These are phyloP conservation scores for Carlito syrichta DNA, from an alignment of 2,113 vertebrate genomes.

Conservation along the genomic window DNA sequence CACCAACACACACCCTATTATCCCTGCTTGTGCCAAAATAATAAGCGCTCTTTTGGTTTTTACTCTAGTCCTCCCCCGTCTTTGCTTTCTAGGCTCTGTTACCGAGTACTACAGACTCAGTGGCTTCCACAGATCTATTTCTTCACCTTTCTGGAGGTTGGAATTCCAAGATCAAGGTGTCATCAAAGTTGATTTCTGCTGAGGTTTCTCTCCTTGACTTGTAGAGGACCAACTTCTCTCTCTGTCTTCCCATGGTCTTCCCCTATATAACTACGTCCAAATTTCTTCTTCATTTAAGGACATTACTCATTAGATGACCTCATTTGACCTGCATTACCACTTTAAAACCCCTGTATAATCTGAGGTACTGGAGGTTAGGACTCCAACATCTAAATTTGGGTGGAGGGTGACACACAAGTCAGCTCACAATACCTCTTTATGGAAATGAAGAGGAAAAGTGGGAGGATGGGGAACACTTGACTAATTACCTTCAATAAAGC, in stretches of 20 bases:
- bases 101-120: not conserved
- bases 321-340: not conserved
- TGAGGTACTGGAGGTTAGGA: not conserved
- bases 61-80: not conserved
- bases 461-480: not conserved
- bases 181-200: not conserved
- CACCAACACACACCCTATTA: not conserved
- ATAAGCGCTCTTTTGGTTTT: not conserved
- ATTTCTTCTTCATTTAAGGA: not conserved
- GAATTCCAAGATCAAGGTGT: not conserved
- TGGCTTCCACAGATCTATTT: not conserved
- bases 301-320: not conserved
- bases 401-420: not conserved
- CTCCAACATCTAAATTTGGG: not conserved
- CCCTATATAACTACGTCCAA: not conserved
- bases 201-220: not conserved
- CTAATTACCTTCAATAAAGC: not conserved
- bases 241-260: not conserved
- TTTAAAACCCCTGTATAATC: not conserved
- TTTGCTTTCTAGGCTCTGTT: not conserved
- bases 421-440: not conserved
- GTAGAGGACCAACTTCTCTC: not conserved
- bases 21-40: not conserved
- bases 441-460: not conserved
- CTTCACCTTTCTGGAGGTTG: not conserved